Percentiles rank a stretch among this genome's conserved stretches.
Evolutionary conservation across 2,888 invertebrate genomes (phyloP).

Genomic region (Ornithoptera alexandrae): DNA sequence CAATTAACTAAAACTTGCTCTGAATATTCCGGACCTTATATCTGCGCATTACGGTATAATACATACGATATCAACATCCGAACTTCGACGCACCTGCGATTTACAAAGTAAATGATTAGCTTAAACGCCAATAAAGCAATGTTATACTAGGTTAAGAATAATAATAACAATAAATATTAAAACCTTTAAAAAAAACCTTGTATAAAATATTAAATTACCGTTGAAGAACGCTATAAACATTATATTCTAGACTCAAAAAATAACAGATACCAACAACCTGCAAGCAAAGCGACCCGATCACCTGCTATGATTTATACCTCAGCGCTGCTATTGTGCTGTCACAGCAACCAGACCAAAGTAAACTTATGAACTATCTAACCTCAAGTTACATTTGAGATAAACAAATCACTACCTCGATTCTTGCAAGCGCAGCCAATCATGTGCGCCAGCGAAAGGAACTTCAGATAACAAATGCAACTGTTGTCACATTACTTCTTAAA

Average conservation of each 20-base stretch:
- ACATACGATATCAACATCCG: too few species aligned
- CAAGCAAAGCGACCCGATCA: slow-evolving; percentile 53
- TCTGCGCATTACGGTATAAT: too few species aligned
- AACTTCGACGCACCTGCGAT: too few species aligned
- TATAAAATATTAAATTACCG: slow-evolving; percentile 21
- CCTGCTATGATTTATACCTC: slow-evolving; percentile 70
- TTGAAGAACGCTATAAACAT: slow-evolving; percentile 32
- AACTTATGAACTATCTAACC: slow-evolving; percentile 63
- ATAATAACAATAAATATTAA: background rate
- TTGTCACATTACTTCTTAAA: slow-evolving; percentile 20
- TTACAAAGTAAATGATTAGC: too few species aligned
- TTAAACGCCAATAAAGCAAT: too few species aligned
- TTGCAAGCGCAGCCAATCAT: slow-evolving; percentile 25
- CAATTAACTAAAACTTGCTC: too few species aligned
- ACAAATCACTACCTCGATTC: slow-evolving; percentile 35
- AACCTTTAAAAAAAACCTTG: background rate
- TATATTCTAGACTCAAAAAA: slow-evolving; percentile 40
- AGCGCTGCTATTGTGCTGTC: slow-evolving; percentile 69
- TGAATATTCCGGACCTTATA: too few species aligned
- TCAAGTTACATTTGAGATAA: slow-evolving; percentile 52
- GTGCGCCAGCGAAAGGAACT: slow-evolving; percentile 15
- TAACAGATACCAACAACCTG: slow-evolving; percentile 51
- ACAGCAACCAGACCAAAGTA: slow-evolving; percentile 48
- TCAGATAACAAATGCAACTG: slow-evolving; percentile 13
- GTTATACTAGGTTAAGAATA: too few species aligned